Percentiles rank a stretch among this genome's conserved stretches.
phyloP scores from a whole-genome alignment of 2,797 vertebrate genomes.

The Coregonus ussuriensis region DNA sequence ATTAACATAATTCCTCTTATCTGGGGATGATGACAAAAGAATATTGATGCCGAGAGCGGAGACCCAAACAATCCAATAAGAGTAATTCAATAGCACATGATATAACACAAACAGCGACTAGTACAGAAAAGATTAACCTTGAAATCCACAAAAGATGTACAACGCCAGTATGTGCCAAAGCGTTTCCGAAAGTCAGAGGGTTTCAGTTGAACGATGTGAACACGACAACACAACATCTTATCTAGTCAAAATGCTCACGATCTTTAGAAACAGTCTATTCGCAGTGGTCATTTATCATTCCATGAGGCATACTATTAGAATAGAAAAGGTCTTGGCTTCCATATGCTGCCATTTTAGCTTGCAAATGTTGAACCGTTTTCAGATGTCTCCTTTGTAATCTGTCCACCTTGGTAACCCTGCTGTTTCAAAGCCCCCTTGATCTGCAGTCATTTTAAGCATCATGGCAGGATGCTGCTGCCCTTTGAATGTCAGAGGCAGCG shows the following conservation, averaged over 20 bases:
- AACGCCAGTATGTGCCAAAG: neutral
- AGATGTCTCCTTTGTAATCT: conserved; percentile 29
- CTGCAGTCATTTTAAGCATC: conserved; percentile 43
- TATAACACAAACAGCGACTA: neutral
- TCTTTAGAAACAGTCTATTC: neutral
- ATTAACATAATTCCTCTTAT: neutral
- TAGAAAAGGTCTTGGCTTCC: neutral
- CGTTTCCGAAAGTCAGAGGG: neutral
- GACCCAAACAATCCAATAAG: neutral
- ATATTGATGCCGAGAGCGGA: neutral
- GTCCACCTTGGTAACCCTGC: conserved; percentile 30
- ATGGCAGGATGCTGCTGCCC: conserved; percentile 43
- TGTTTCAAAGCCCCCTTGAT: conserved; percentile 49
- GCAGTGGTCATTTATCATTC: neutral
- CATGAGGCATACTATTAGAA: neutral
- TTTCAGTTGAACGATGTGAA: neutral
- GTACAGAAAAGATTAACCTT: neutral
- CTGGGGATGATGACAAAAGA: neutral
- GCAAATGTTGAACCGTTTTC: conserved; percentile 9
- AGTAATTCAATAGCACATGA: neutral
- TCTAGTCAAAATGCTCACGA: neutral
- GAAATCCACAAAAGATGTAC: neutral
- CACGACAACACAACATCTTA: neutral
- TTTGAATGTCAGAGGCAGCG: conserved; percentile 54
- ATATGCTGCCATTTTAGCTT: neutral